Evolutionary conservation across 1,140 invertebrate species (phyloP).

Genomic region (Drosophila nebulosa): DNA sequence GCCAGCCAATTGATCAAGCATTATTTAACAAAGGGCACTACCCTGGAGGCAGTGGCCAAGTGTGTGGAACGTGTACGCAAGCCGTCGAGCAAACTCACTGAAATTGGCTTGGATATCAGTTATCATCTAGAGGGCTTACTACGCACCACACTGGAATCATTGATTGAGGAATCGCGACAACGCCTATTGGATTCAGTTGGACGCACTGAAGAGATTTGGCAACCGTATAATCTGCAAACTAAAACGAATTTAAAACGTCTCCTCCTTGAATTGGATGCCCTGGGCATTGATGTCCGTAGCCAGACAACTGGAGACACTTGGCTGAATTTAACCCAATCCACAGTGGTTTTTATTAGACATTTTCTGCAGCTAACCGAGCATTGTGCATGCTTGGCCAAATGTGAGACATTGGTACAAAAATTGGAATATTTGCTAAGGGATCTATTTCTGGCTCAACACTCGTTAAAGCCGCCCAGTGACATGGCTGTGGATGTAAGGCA

Average conservation of each 20-base stretch:
- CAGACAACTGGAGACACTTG: slow-evolving; percentile 79
- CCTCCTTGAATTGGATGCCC: slow-evolving; percentile 81
- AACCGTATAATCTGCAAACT: slow-evolving; percentile 86
- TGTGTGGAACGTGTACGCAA: slow-evolving; percentile 90
- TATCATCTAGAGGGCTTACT: slow-evolving; percentile 92
- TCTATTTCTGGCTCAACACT: slow-evolving; percentile 70
- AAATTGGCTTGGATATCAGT: slow-evolving; percentile 85
- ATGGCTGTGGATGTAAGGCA: slow-evolving; percentile 74
- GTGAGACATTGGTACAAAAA: slow-evolving; percentile 62
- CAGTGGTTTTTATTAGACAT: slow-evolving; percentile 72
- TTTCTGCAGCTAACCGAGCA: slow-evolving; percentile 71
- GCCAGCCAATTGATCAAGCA: slow-evolving; percentile 92
- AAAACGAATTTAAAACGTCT: slow-evolving; percentile 82
- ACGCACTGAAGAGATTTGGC: slow-evolving; percentile 89
- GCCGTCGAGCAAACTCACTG: slow-evolving; percentile 86
- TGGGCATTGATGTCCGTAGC: slow-evolving; percentile 79
- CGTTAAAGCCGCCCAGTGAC: slow-evolving; percentile 63
- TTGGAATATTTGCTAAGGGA: slow-evolving; percentile 66
- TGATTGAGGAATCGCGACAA: slow-evolving; percentile 75
- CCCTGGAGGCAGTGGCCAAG: slow-evolving; percentile 91
- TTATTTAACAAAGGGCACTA: slow-evolving; percentile 94
- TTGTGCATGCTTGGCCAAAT: slow-evolving; percentile 72
- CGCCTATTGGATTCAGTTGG: slow-evolving; percentile 85
- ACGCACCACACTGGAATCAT: slow-evolving; percentile 84
- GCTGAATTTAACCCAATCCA: slow-evolving; percentile 78